Evolutionary conservation across 1,140 invertebrate genomes (phyloP).

Genomic region (Aleiodes sp.): DNA sequence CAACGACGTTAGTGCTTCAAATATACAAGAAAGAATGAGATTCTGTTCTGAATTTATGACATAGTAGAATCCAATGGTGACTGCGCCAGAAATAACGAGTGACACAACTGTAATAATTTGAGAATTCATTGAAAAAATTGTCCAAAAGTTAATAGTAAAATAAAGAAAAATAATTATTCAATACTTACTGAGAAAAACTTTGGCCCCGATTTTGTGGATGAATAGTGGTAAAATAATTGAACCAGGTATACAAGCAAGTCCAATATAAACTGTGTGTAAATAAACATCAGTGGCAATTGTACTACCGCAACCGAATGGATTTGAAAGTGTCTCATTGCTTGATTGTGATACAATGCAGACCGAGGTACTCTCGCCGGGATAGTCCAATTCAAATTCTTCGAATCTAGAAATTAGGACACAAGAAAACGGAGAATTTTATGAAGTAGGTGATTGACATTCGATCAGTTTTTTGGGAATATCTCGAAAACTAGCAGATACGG

Average conservation of each 20-base stretch:
- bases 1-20: slow-evolving; percentile 78
- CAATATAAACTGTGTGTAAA: slow-evolving; percentile 76
- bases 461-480: too few species aligned
- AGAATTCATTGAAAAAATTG: slow-evolving; percentile 22
- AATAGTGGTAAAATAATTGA: slow-evolving; percentile 77
- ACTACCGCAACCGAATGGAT: slow-evolving; percentile 51
- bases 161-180: background rate
- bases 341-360: slow-evolving; percentile 75
- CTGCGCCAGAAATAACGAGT: slow-evolving; percentile 75
- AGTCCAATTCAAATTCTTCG: slow-evolving; percentile 72
- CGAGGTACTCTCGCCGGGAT: slow-evolving; percentile 72
- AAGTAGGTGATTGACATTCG: too few species aligned
- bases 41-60: slow-evolving; percentile 76
- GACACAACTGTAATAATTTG: slow-evolving; percentile 72
- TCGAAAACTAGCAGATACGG: too few species aligned
- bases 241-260: slow-evolving; percentile 77
- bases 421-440: background rate
- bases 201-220: slow-evolving; percentile 76
- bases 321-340: slow-evolving; percentile 48
- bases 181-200: slow-evolving; percentile 77
- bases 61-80: slow-evolving; percentile 81
- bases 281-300: slow-evolving; percentile 73
- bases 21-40: slow-evolving; percentile 77
- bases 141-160: background rate
- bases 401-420: slow-evolving; percentile 74